Base-by-base conservation (phyloP, 1,140 invertebrate species). In the Yoshiicerus persimilis region DNA sequence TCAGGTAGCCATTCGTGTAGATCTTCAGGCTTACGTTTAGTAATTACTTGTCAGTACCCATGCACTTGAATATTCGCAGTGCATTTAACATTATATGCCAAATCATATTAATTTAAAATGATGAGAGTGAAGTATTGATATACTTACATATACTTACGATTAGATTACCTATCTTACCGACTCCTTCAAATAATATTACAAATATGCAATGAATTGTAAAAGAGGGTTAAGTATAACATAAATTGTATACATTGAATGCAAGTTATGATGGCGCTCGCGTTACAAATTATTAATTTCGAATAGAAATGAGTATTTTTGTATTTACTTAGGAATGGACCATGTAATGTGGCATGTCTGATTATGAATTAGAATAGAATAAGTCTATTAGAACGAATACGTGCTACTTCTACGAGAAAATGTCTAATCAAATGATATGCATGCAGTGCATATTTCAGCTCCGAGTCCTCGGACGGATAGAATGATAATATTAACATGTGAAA, bases 281-380 rank as follows among this genome's bases (percentile, higher is more conserved):
- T 36, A 80, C n/a, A 80, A 80, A 80, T 80, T 70, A 27, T 30
- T 36, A 80, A 80, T 80, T 80, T 80, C 75, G 34, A 80, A 80
- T 80, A 80, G 32, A 36, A 80, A 80, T 34, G 75, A 38, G 75
- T 38, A 80, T 80, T 80, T 80, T 80, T 80, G 75, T 80, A 80
- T 80, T 70, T 70, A 70, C 66, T 70, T 70, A 70, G 30, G 66
- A 70, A 70, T 70, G 66, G 66, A 27, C 47, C 47, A 56, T 56
- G 47, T 56, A 16, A 4, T n/a, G 47, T 56, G 47, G 47, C 47
- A 70, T 70, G 66, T 70, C 66, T 70, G 30, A 56, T 56, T 56
- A 70, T 30, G 66, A 70, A 70, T 2, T 70, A 70, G 66, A 32
- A 70, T 70, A 70, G 66, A 4, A 70, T 6, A 16, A 70, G 16